These are phyloP conservation scores for Apostichopus leukothele DNA, from an alignment of 53 echinoderm and acorn worm genomes.

Conservation along the genomic window DNA sequence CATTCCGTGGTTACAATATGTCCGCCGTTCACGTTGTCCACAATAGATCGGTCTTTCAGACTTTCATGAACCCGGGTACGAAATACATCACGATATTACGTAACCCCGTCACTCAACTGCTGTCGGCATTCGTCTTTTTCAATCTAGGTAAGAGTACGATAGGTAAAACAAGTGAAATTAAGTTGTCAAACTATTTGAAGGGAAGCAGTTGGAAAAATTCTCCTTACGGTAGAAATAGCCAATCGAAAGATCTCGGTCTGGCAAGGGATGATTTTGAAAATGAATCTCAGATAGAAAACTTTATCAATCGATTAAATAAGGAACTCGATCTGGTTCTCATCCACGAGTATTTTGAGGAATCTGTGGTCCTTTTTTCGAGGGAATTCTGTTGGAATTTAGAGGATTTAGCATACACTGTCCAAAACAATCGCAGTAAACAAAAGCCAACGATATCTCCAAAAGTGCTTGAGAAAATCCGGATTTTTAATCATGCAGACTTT, in stretches of 20 bases:
- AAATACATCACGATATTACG: constrained; percentile 40
- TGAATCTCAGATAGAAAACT: background rate
- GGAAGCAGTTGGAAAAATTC: background rate
- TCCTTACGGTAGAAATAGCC: constrained; percentile 6
- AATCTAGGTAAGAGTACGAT: background rate
- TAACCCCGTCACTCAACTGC: constrained; percentile 12
- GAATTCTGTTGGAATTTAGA: constrained; percentile 16
- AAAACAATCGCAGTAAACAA: background rate
- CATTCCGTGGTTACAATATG: constrained; percentile 11
- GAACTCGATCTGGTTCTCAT: constrained; percentile 27
- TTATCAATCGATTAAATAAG: background rate
- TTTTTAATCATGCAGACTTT: constrained; percentile 12
- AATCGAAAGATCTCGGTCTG: constrained; percentile 21
- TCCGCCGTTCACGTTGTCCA: constrained; percentile 35
- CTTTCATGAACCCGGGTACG: constrained; percentile 29
- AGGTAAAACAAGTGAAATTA: background rate
- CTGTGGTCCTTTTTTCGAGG: background rate
- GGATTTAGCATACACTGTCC: background rate
- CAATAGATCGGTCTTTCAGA: constrained; percentile 1
- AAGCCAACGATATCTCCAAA: background rate
- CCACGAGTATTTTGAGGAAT: constrained; percentile 22
- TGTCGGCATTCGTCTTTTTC: constrained; percentile 22
- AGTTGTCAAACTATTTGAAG: background rate
- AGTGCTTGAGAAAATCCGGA: background rate
- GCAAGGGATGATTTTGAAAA: background rate